phyloP scores from a whole-genome alignment of 2,113 vertebrate species.

The Ciconia stormi region DNA sequence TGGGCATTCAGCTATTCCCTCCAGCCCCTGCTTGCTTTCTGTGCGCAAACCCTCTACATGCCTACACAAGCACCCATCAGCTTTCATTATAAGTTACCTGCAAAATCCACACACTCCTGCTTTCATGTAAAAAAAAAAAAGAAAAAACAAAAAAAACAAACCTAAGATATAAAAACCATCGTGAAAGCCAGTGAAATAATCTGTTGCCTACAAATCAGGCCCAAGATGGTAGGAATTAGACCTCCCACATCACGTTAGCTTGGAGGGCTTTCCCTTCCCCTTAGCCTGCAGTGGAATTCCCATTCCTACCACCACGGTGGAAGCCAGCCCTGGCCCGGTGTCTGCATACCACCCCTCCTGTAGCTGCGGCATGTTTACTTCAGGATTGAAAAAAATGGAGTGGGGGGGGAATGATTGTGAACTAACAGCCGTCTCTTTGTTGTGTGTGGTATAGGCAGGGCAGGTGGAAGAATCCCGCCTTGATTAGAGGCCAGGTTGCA shows the following conservation, averaged over 20 bases:
- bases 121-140: slow-evolving; percentile 56
- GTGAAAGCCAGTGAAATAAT: slow-evolving; percentile 46
- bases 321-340: slow-evolving; percentile 8
- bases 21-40: slow-evolving; percentile 66
- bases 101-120: slow-evolving; percentile 46
- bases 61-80: slow-evolving; percentile 60
- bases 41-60: slow-evolving; percentile 47
- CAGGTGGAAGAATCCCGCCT: background rate
- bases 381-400: background rate
- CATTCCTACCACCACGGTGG: background rate
- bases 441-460: slow-evolving; percentile 1
- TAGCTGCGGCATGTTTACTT: background rate
- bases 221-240: slow-evolving; percentile 59
- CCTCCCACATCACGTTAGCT: slow-evolving; percentile 65
- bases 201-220: slow-evolving; percentile 57
- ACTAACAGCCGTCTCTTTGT: background rate
- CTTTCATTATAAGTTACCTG: slow-evolving; percentile 63
- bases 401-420: background rate
- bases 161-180: slow-evolving; percentile 1
- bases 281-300: slow-evolving; percentile 64
- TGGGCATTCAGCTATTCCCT: slow-evolving; percentile 66
- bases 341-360: slow-evolving; percentile 40
- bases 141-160: background rate
- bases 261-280: slow-evolving; percentile 54
- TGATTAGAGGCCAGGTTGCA: background rate